phyloP scores from a whole-genome alignment of 2,797 vertebrate species.

The Lagorchestes hirsutus region DNA sequence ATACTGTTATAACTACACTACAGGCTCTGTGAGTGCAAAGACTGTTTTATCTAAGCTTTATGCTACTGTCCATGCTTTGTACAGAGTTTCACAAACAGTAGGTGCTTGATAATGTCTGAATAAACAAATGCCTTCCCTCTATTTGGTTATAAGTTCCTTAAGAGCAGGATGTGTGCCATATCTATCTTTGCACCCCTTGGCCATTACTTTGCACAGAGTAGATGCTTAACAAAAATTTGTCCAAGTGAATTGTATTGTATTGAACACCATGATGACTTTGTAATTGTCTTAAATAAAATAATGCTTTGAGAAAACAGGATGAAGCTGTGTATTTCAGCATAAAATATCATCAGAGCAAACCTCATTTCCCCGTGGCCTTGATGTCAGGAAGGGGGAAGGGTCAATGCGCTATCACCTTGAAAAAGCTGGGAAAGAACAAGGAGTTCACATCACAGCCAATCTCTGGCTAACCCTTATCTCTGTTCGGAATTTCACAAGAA shows the following conservation, averaged over 20 bases:
- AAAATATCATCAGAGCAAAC: neutral
- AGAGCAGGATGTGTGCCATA: neutral
- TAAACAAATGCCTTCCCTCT: neutral
- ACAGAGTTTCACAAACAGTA: neutral
- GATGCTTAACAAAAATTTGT: neutral
- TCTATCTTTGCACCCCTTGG: neutral
- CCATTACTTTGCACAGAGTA: too few relatives aligned
- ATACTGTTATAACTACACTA: neutral
- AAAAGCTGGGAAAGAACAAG: slow-evolving; percentile 53
- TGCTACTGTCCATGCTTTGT: rapidly evolving
- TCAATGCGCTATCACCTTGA: neutral
- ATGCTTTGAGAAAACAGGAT: neutral
- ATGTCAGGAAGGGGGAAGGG: neutral
- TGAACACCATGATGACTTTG: neutral
- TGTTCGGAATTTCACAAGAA: slow-evolving; percentile 60
- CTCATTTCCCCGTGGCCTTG: neutral
- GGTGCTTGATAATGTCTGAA: neutral
- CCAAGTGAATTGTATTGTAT: neutral
- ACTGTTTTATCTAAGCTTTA: neutral
- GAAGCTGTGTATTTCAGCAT: neutral
- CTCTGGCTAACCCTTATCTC: slow-evolving; percentile 68
- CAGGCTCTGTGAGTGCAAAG: neutral
- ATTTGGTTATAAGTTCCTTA: neutral
- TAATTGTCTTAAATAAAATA: neutral
- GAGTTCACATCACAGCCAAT: slow-evolving; percentile 20